These are phyloP conservation scores for Leptinotarsa peninsularis DNA, from an alignment of 2,888 invertebrate genomes.

Conservation along the genomic window DNA sequence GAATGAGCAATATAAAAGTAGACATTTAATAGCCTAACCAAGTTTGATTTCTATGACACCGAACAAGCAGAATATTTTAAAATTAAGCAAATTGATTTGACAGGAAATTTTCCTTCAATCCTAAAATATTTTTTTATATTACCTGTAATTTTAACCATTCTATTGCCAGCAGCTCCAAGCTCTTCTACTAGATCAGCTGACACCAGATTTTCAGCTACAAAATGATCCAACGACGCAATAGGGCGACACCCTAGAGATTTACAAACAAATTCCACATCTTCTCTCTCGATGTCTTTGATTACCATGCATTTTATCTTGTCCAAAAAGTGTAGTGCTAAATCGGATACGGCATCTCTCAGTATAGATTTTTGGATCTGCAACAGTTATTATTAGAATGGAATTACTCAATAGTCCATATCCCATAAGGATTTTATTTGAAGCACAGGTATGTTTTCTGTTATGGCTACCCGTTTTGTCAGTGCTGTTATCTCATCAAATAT, in stretches of 20 bases:
- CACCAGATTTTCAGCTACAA: slow-evolving; percentile 90
- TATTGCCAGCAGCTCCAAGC: slow-evolving; percentile 86
- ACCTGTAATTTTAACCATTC: slow-evolving; percentile 82
- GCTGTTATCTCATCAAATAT: too few species aligned
- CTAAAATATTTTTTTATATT: slow-evolving; percentile 16
- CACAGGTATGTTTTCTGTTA: background rate
- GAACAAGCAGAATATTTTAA: too few species aligned
- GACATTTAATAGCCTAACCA: too few species aligned
- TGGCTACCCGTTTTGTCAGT: too few species aligned
- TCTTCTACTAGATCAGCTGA: slow-evolving; percentile 95
- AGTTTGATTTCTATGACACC: too few species aligned
- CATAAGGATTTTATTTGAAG: background rate
- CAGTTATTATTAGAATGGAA: slow-evolving; percentile 13
- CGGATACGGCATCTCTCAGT: slow-evolving; percentile 94
- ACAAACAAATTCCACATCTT: slow-evolving; percentile 97
- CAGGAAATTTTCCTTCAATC: background rate
- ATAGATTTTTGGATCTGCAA: slow-evolving; percentile 75
- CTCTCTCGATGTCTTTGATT: slow-evolving; percentile 96
- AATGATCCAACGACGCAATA: slow-evolving; percentile 98
- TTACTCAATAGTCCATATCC: background rate
- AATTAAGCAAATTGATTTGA: background rate
- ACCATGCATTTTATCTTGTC: slow-evolving; percentile 99
- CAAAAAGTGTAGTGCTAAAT: slow-evolving; percentile 96
- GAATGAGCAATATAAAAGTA: too few species aligned
- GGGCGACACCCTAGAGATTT: slow-evolving; percentile 95